These are phyloP conservation scores for Cynopterus sphinx DNA, from an alignment of 2,797 vertebrate species.

Conservation along the genomic window DNA sequence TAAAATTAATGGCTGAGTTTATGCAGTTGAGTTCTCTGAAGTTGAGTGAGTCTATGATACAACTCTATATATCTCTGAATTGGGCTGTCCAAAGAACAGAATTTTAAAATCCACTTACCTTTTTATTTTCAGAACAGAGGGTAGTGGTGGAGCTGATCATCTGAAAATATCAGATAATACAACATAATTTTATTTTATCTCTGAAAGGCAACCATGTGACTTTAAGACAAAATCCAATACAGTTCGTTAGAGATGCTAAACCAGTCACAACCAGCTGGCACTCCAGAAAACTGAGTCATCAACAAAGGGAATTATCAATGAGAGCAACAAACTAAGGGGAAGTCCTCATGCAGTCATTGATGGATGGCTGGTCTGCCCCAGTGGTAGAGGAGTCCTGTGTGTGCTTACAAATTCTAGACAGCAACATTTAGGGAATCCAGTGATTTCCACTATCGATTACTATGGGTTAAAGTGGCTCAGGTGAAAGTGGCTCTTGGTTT, in stretches of 20 bases:
- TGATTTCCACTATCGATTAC: not conserved
- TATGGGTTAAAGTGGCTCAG: too few relatives aligned
- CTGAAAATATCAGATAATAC: constrained; percentile 55
- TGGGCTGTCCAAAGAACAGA: not conserved
- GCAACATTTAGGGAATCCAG: not conserved
- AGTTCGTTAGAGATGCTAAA: constrained; percentile 24
- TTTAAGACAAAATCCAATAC: constrained; percentile 34
- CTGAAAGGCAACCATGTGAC: constrained; percentile 1
- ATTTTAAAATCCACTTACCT: constrained; percentile 9
- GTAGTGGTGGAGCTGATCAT: not conserved
- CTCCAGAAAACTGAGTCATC: constrained; percentile 44
- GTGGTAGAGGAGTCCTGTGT: not conserved
- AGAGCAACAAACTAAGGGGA: not conserved
- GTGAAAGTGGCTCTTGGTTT: not conserved
- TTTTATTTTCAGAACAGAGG: constrained; percentile 48
- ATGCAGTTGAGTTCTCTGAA: not conserved
- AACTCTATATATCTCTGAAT: not conserved
- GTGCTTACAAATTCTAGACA: not conserved
- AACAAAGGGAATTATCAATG: not conserved
- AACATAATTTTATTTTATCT: constrained; percentile 57
- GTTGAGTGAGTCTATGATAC: not conserved
- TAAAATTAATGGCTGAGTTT: not conserved
- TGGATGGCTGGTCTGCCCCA: not conserved
- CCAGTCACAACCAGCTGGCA: constrained; percentile 58
- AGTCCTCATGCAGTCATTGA: not conserved